These are phyloP conservation scores for Nomada hirtipes DNA, from an alignment of 2,888 invertebrate genomes.

Conservation along the genomic window DNA sequence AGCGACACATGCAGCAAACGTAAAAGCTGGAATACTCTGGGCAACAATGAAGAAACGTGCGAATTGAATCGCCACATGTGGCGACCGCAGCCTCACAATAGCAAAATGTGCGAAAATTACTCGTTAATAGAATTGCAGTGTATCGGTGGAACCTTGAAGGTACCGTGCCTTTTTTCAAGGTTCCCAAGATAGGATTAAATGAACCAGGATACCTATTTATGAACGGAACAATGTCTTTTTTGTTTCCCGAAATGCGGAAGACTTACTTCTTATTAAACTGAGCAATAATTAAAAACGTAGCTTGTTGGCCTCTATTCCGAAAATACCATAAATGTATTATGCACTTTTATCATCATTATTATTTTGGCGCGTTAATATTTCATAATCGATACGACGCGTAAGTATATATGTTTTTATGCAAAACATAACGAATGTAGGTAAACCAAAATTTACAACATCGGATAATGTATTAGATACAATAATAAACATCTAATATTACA, in stretches of 20 bases:
- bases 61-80: conserved; percentile 62
- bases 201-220: conserved; percentile 2
- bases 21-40: neutral
- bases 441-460: too few relatives aligned
- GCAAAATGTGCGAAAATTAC: conserved; percentile 63
- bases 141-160: conserved; percentile 56
- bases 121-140: conserved; percentile 46
- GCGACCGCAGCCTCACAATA: conserved; percentile 48
- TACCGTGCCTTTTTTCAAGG: conserved; percentile 41
- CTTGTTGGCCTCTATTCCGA: too few relatives aligned
- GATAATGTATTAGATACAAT: too few relatives aligned
- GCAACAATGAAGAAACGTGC: conserved; percentile 52
- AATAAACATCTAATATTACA: too few relatives aligned
- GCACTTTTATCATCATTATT: too few relatives aligned
- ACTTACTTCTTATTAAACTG: conserved; percentile 1
- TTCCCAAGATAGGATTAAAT: conserved; percentile 21
- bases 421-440: too few relatives aligned
- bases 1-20: conserved; percentile 1
- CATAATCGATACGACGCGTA: too few relatives aligned
- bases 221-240: conserved; percentile 32
- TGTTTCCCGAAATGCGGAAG: conserved; percentile 19
- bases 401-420: too few relatives aligned
- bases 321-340: too few relatives aligned
- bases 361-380: too few relatives aligned
- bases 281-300: conserved; percentile 11